A percentile compares a stretch with the other conserved stretches of the same genome.
Conservation (phyloP, 2,113 vertebrate genomes). For the Sterrhoptilus dennistouni region DNA sequence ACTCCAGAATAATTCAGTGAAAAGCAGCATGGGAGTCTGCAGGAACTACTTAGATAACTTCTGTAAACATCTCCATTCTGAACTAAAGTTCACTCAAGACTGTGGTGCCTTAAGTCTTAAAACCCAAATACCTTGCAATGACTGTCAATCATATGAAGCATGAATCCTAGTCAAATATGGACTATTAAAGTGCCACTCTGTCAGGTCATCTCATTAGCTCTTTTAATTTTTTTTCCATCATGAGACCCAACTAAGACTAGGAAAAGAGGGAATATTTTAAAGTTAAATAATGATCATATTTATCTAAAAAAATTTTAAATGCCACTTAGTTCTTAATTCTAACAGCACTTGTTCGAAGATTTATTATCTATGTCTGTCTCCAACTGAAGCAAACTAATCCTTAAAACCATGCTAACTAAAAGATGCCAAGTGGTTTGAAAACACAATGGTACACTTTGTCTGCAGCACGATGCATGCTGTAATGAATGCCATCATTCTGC, state of each 20-base stretch:
- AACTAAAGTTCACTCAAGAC: neutral
- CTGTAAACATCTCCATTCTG: conserved; percentile 13
- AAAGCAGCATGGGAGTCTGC: neutral
- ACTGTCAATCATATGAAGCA: neutral
- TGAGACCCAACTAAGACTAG: neutral
- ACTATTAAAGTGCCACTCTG: neutral
- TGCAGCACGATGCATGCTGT: neutral
- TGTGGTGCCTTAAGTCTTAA: neutral
- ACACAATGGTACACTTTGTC: neutral
- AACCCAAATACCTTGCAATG: neutral
- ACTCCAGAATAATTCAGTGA: neutral
- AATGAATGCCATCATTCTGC: neutral
- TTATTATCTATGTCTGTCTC: neutral
- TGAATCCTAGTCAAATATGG: neutral
- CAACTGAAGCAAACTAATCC: neutral
- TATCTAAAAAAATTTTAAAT: conserved; percentile 19
- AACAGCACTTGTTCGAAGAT: neutral
- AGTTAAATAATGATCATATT: neutral
- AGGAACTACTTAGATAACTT: neutral
- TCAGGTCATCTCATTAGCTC: neutral
- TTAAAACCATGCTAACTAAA: neutral
- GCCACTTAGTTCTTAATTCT: neutral
- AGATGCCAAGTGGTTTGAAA: neutral
- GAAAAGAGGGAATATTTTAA: neutral
- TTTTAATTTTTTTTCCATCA: neutral